Evolutionary conservation across 2,113 vertebrate species (phyloP), one percentile per base, ranked within the genome.

Genomic region (Collichthys lucidus): DNA sequence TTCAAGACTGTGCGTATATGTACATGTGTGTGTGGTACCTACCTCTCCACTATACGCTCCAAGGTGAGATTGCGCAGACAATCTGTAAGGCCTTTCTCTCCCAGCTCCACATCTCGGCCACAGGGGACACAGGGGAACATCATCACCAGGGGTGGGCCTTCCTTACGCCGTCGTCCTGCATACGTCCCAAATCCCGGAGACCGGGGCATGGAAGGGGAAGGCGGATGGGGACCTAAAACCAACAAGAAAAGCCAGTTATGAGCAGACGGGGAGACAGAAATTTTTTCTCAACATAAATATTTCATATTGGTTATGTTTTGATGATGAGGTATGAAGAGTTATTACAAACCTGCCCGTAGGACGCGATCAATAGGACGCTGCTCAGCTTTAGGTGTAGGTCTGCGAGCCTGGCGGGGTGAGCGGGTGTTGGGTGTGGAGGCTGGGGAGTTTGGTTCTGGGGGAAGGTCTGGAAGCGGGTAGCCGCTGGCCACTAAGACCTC

Each of bases 51-150:
- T 55, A 99, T 97, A 0, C 98, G 95, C 93, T 99, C 97, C 92
- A 99, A 90, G 2, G 98, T 98, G 86, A 99, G 96, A 91, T 99
- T 99, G 22, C 98, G 96, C 92, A 99, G 96, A 55, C 98, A 97
- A 82, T 97, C 97, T 0, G 96, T 93, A 66, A 99, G 92, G n/a
- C 98, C 98, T 65, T 96, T 93, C 90, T 98, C 97, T 0, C 98
- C 97, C 85, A 99, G 93, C 86, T 99, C 97, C 88, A 99, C 97
- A 0, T 98, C 97, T 8, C 94, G 90, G 73, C 96, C 96, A 29
- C 97, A 99, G 59, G 96, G 94, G 0, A 95, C 94, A 85, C 98
- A 99, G 0, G 97, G 97, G 86, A 99, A 98, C 91, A 95, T 92
- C 92, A 98, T 91, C 0, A 92, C 90, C 20, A 96, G 91, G 65